Base-by-base conservation (phyloP, 2,113 vertebrate genomes). In the Canis aureus region DNA sequence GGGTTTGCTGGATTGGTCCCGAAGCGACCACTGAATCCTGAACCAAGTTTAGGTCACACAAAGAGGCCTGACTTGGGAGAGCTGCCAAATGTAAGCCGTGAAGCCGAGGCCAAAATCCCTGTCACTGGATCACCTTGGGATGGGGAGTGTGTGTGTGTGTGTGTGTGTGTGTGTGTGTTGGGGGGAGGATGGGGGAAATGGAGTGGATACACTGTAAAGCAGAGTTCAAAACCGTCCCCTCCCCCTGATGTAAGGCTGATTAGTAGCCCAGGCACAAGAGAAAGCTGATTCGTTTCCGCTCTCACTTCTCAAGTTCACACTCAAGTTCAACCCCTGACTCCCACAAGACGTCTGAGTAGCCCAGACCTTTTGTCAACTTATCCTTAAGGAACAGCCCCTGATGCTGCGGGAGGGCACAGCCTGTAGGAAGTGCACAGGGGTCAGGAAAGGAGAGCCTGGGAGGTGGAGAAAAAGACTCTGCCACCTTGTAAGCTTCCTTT, bases 231-330 rank as follows among this genome's bases (percentile, higher is more conserved):
- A 73, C 64, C 0, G 12, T 13, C 80, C 57, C 49, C 38, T 51
- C 89, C 85, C 43, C 13, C 1, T 35, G 64, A 69, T 13, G 29
- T 9, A 95, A 95, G 76, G 32, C 74, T 81, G 79, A 35, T 83
- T 53, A 71, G 62, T 43, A 91, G 25, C 55, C 49, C 27, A 53
- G 43, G 64, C 64, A 49, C 74, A 81, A 94, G 80, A 64, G 38
- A 95, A 93, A 89, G 93, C 43, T 25, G 74, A 69, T 95, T 92
- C 16, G 0, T 92, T 94, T 82, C 81, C 2, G 10, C 60, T 73
- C 23, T 62, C 64, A 8, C 35, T 93, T 92, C 88, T 78, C 78
- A 97, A 97, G 89, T 97, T 96, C 90, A 97, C 43, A 53, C 35
- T 91, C 71, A 93, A 95, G 94, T 97, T 96, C 86, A 98, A 88